A percentile compares a stretch with the other conserved stretches of the same genome.
These are phyloP conservation scores for Melitaea cinxia DNA, from an alignment of 1,140 invertebrate species.

Conservation along the genomic window DNA sequence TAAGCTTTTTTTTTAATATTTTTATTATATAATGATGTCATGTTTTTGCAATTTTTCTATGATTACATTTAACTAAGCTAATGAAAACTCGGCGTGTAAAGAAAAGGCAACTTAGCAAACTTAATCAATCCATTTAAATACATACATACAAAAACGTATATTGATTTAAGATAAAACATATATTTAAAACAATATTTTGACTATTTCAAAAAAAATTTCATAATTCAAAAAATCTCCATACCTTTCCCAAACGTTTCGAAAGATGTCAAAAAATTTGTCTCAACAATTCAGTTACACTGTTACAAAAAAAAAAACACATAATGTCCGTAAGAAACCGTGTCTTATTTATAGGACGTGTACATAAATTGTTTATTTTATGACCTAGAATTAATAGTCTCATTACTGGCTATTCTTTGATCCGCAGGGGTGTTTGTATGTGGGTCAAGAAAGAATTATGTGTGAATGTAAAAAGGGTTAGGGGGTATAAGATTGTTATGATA, in stretches of 20 bases:
- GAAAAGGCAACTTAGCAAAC: too few species aligned
- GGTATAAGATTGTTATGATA: constrained; percentile 27
- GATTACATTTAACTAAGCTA: too few species aligned
- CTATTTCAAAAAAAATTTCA: neutral
- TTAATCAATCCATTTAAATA: too few species aligned
- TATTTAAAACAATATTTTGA: neutral
- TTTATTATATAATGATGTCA: too few species aligned
- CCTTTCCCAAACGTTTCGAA: constrained; percentile 25
- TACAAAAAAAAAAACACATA: constrained; percentile 46
- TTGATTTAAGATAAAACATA: neutral
- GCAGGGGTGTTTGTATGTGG: constrained; percentile 68
- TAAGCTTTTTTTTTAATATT: too few species aligned
- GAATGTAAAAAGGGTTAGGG: constrained; percentile 50
- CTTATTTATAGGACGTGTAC: constrained; percentile 74
- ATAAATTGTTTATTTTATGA: constrained; percentile 79
- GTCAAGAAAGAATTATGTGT: constrained; percentile 77
- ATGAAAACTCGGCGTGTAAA: too few species aligned
- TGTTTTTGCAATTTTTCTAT: too few species aligned
- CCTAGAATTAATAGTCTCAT: constrained; percentile 77
- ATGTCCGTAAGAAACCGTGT: constrained; percentile 65
- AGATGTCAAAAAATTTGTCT: constrained; percentile 56
- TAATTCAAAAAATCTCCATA: constrained; percentile 27
- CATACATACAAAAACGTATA: too few species aligned
- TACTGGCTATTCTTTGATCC: constrained; percentile 71
- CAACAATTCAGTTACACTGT: constrained; percentile 70